Base-by-base conservation (phyloP, 1,140 invertebrate species). In the Scaptodrosophila lebanonensis region DNA sequence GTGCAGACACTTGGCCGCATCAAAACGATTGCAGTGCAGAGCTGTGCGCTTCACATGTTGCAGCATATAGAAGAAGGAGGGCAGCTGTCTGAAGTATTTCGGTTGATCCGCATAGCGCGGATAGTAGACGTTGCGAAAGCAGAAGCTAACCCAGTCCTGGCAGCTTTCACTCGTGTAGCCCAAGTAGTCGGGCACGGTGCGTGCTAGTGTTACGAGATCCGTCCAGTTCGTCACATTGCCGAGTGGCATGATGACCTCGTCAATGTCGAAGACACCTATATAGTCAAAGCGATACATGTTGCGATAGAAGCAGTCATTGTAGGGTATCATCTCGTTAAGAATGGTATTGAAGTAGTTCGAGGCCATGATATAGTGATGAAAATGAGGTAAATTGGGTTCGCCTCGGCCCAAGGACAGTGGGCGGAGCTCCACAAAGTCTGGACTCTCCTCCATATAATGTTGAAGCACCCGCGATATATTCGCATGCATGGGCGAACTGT, bases 401-500 rank as follows among this genome's bases (percentile, higher is more conserved):
- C 1, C 75, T 0, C 69, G 43, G 0, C 93, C 92, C 11, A 95
- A 66, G 0, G 93, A 93, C 12, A 95, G 64, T 0, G 91, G 90
- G 0, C 92, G 93, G 1, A 94, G 87, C 43, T 93, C 90, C 0
- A 94, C 90, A 9, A 84, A 83, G 9, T 39, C 66, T 0, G 72
- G 54, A 16, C 45, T 52, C 0, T 2, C 39, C 0, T 9, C 5
- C 25, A 53, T 22, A 25, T 85, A 85, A 9, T 84, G 54, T 0
- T 52, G 27, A 7, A 98, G 86, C 0, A 98, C 94, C 84, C 95
- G 95, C 1, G 91, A 93, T 16, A 97, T 94, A 73, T 97, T 97
- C 0, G 94, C 92, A 86, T 98, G 95, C 8, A 97, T 92, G 66
- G 94, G 93, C 1, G 97, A 89, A 61, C 97, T 91, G 82, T 98